phyloP scores from a whole-genome alignment of 2,797 vertebrate genomes.

The Pseudomugil tenellus region DNA sequence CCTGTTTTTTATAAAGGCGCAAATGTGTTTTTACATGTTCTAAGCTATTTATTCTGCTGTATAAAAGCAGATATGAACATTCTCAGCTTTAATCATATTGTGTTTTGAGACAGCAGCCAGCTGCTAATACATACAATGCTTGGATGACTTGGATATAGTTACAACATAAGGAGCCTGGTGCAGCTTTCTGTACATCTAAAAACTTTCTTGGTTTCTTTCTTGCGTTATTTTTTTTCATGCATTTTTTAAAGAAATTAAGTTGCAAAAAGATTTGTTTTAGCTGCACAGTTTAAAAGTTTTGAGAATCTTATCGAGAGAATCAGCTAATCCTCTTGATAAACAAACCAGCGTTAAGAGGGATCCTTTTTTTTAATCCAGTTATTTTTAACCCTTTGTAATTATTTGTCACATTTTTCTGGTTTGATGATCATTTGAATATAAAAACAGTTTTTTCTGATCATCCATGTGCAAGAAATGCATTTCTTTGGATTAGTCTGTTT shows the following conservation, averaged over 20 bases:
- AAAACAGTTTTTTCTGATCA: conserved; percentile 1
- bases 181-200: not conserved
- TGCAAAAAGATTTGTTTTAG: not conserved
- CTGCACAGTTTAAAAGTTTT: not conserved
- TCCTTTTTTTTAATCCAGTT: not conserved
- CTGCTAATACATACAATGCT: not conserved
- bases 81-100: conserved; percentile 5
- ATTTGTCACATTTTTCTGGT: not conserved
- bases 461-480: not conserved
- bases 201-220: no score
- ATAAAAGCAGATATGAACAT: conserved; percentile 16
- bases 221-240: no score
- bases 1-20: not conserved
- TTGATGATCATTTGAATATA: not conserved
- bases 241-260: not conserved
- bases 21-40: not conserved
- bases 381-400: not conserved
- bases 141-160: not conserved
- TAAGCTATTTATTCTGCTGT: conserved; percentile 5
- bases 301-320: not conserved
- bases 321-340: not conserved
- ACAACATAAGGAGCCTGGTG: no score
- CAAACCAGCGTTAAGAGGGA: not conserved
- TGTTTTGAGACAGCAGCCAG: not conserved
- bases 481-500: not conserved